These are phyloP conservation scores for Cosmorhoe ocellata DNA, from an alignment of 2,888 invertebrate species.

Conservation along the genomic window DNA sequence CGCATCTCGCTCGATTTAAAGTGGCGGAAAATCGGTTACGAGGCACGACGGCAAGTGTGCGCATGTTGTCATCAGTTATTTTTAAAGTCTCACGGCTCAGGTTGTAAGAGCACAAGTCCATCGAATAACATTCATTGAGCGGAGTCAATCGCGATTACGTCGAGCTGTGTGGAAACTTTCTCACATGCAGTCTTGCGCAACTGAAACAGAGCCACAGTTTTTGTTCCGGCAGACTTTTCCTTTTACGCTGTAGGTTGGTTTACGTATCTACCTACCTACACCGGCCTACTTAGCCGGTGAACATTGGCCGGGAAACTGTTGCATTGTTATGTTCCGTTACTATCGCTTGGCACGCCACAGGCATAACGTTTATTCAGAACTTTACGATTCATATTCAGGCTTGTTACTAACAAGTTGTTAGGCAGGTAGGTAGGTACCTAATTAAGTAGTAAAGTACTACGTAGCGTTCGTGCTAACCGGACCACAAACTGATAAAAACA, in stretches of 20 bases:
- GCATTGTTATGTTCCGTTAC: constrained; percentile 58
- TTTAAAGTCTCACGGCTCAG: constrained; percentile 58
- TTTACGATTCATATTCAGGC: constrained; percentile 20
- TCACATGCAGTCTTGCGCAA: constrained; percentile 77
- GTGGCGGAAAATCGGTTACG: constrained; percentile 57
- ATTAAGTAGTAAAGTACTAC: too few species aligned
- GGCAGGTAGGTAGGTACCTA: not conserved
- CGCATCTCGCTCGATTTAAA: constrained; percentile 59
- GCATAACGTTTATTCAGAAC: constrained; percentile 33
- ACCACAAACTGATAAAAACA: constrained; percentile 17
- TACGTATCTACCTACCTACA: not conserved
- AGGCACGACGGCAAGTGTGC: constrained; percentile 42
- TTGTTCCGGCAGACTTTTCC: constrained; percentile 75
- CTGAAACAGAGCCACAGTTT: constrained; percentile 67
- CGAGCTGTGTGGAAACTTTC: constrained; percentile 73
- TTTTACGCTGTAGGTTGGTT: constrained; percentile 47
- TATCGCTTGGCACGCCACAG: constrained; percentile 44
- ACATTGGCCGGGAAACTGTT: constrained; percentile 51
- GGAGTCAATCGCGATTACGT: constrained; percentile 56
- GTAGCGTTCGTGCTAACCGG: too few species aligned
- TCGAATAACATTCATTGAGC: constrained; percentile 61
- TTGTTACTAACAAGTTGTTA: not conserved
- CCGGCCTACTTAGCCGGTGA: constrained; percentile 51
- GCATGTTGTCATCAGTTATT: constrained; percentile 79
- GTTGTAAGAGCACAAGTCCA: constrained; percentile 36